phyloP scores from a whole-genome alignment of 2,888 invertebrate genomes.

The Aphidius colemani region DNA sequence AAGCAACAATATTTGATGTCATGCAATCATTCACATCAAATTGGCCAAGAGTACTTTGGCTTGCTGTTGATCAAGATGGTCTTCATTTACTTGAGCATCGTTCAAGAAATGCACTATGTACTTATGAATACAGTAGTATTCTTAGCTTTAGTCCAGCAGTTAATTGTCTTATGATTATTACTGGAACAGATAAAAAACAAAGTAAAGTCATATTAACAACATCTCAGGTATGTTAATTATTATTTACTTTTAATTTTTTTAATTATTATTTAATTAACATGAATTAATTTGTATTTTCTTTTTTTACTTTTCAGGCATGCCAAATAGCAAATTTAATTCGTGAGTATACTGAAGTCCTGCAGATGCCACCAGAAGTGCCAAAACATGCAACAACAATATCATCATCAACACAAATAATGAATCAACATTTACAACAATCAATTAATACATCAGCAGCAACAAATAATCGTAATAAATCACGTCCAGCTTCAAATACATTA shows the following conservation, averaged over 20 bases:
- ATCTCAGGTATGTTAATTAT: conserved; percentile 70
- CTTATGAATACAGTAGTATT: conserved; percentile 88
- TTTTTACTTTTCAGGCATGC: conserved; percentile 71
- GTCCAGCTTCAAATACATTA: conserved; percentile 62
- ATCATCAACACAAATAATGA: conserved; percentile 28
- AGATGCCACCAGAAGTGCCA: conserved; percentile 58
- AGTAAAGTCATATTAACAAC: conserved; percentile 93
- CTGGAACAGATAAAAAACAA: conserved; percentile 87
- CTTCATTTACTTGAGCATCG: conserved; percentile 88
- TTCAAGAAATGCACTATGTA: conserved; percentile 85
- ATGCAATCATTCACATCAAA: conserved; percentile 96
- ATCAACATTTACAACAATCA: conserved; percentile 50
- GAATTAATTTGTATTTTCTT: neutral
- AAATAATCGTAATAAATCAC: conserved; percentile 47
- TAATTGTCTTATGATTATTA: conserved; percentile 91
- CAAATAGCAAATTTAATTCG: conserved; percentile 91
- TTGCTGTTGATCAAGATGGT: conserved; percentile 91
- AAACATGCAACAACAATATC: conserved; percentile 48
- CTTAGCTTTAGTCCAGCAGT: conserved; percentile 90
- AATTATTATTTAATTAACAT: conserved; percentile 5
- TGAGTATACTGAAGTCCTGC: conserved; percentile 79
- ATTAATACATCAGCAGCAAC: conserved; percentile 39
- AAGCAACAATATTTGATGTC: conserved; percentile 93
- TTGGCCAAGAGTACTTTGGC: conserved; percentile 91
- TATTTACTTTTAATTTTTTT: neutral